Evolutionary conservation across 2,797 vertebrate genomes (phyloP), one percentile per base, ranked within the genome.

Genomic region (Takifugu rubripes): DNA sequence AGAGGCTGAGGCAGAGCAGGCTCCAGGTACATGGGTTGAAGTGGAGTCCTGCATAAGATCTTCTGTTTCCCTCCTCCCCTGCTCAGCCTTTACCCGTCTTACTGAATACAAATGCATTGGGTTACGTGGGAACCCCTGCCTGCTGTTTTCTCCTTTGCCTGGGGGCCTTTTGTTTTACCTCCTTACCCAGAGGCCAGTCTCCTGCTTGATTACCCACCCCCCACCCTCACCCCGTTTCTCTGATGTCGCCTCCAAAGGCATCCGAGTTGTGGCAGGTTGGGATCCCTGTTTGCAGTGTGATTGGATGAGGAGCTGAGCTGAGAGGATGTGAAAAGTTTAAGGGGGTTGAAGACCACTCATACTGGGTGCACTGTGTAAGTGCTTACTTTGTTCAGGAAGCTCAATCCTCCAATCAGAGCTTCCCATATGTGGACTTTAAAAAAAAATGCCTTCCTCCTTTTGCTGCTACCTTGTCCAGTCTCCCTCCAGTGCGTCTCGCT

Each of bases 21-120:
- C 79, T 79, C 81, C 92, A 93, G 91, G 91, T 93, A 95, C 82
- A 84, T 33, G 54, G 74, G 74, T 79, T 52, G 78, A 78, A 71
- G 66, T 24, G 59, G 76, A 59, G 58, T 65, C 50, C 11, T n/a
- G 52, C 73, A 57, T 59, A 52, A 66, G 49, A 56, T 63, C 71
- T 56, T 67, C 66, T 26, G 48, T 78, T 75, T 72, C 75, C 59
- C 64, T 66, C 59, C 64, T 66, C 31, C 69, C 79, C 59, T 49
- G 75, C 77, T 81, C 72, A 60, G 70, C 66, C 73, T 75, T 31
- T 73, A 68, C 48, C 68, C 49, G 6, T 68, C 63, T 70, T 70
- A 57, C 61, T 54, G 46, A 56, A 59, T 57, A 12, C 61, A 15
- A 46, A 63, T 72, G 62, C 68, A 47, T 51, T 70, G 77, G 78